Evolutionary conservation across 2,113 vertebrate species (phyloP).

Genomic region (Equus przewalskii): DNA sequence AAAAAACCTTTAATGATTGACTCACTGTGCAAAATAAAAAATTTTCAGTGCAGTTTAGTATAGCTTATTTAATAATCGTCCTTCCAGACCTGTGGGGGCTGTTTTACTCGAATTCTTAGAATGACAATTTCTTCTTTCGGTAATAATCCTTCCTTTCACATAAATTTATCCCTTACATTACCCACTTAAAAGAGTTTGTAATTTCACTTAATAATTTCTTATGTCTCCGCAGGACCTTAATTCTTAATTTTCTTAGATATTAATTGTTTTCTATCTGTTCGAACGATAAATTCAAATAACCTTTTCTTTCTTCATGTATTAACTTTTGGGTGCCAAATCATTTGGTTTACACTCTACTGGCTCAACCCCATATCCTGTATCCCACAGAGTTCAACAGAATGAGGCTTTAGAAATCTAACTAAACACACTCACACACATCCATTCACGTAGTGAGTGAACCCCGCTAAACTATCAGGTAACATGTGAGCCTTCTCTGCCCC

Average conservation of each 20-base stretch:
- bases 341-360: not conserved
- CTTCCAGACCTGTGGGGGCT: not conserved
- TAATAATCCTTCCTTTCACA: not conserved
- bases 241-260: not conserved
- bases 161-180: not conserved
- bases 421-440: fast-evolving
- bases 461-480: too few species aligned
- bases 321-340: not conserved
- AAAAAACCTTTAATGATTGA: not conserved
- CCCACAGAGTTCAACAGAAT: not conserved
- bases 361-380: not conserved
- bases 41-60: not conserved
- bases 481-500: not conserved
- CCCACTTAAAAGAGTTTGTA: not conserved
- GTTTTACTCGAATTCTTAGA: not conserved
- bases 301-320: not conserved
- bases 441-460: too few species aligned
- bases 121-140: not conserved
- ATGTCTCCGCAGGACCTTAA: not conserved
- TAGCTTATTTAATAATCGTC: not conserved
- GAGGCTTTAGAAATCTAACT: not conserved
- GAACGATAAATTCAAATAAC: not conserved
- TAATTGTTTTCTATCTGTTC: not conserved
- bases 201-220: not conserved
- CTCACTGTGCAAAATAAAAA: not conserved